phyloP scores from a whole-genome alignment of 2,113 vertebrate genomes.

The Phocoena phocoena region DNA sequence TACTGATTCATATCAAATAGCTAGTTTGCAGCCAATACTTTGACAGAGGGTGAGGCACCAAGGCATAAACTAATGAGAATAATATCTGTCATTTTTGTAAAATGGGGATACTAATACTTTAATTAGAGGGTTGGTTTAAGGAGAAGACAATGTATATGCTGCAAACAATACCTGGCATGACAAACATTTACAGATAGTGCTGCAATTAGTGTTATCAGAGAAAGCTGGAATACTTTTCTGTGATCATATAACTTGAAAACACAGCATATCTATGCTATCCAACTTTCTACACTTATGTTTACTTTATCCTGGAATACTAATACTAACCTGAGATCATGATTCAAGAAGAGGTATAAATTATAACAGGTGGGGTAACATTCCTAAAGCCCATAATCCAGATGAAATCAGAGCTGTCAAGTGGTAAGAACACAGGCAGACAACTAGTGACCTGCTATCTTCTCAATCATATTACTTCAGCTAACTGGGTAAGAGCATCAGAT shows the following conservation, averaged over 20 bases:
- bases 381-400: slow-evolving; percentile 15
- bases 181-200: neutral
- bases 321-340: slow-evolving; percentile 13
- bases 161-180: neutral
- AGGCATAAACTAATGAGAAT: neutral
- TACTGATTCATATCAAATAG: neutral
- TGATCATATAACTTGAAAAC: slow-evolving; percentile 1
- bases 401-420: neutral
- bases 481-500: neutral
- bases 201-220: neutral
- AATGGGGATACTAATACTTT: neutral
- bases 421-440: neutral
- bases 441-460: neutral
- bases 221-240: neutral
- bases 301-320: slow-evolving; percentile 3
- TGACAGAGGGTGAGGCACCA: neutral
- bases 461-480: neutral
- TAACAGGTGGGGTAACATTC: neutral
- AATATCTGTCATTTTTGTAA: neutral
- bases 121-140: neutral
- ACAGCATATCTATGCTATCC: neutral
- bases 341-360: neutral
- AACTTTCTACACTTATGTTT: slow-evolving; percentile 17
- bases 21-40: neutral
- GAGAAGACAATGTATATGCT: neutral